Percentiles rank a stretch among this genome's conserved stretches.
These are phyloP conservation scores for Stigmatopora argus DNA, from an alignment of 2,113 vertebrate species.

Conservation along the genomic window DNA sequence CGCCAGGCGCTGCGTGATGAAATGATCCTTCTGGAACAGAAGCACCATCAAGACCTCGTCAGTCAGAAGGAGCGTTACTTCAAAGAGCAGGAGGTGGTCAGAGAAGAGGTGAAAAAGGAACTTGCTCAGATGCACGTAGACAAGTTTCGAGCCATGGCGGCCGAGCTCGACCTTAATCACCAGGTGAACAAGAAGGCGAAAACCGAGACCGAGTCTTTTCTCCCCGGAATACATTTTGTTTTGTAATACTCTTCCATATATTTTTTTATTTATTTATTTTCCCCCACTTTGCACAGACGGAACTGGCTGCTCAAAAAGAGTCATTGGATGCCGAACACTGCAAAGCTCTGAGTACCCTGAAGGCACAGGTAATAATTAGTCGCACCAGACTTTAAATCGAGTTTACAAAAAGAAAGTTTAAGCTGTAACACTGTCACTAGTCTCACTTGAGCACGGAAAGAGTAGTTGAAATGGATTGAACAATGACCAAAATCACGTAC, in stretches of 20 bases:
- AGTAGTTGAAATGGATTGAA: too few species aligned
- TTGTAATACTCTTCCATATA: not conserved
- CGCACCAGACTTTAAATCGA: too few species aligned
- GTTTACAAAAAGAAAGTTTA: too few species aligned
- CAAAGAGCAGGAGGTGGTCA: constrained; percentile 58
- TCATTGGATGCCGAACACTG: constrained; percentile 70
- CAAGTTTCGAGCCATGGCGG: constrained; percentile 71
- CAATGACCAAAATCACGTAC: too few species aligned
- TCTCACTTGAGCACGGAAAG: too few species aligned
- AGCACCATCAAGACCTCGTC: constrained; percentile 39
- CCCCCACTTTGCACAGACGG: constrained; percentile 43
- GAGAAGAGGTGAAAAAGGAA: constrained; percentile 66
- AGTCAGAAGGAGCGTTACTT: constrained; percentile 51
- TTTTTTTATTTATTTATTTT: not conserved
- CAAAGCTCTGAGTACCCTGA: constrained; percentile 65
- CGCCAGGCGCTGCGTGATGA: constrained; percentile 67
- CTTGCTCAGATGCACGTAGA: constrained; percentile 68
- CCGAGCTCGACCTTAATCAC: constrained; percentile 67
- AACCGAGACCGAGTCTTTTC: too few species aligned
- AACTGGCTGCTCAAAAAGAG: constrained; percentile 63
- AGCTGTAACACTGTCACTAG: too few species aligned
- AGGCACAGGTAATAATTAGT: constrained; percentile 53
- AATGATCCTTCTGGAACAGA: constrained; percentile 51
- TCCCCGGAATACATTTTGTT: not conserved
- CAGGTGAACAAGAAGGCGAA: constrained; percentile 66